These are phyloP conservation scores for Phortica okadai DNA, from an alignment of 2,888 invertebrate species.

Conservation along the genomic window DNA sequence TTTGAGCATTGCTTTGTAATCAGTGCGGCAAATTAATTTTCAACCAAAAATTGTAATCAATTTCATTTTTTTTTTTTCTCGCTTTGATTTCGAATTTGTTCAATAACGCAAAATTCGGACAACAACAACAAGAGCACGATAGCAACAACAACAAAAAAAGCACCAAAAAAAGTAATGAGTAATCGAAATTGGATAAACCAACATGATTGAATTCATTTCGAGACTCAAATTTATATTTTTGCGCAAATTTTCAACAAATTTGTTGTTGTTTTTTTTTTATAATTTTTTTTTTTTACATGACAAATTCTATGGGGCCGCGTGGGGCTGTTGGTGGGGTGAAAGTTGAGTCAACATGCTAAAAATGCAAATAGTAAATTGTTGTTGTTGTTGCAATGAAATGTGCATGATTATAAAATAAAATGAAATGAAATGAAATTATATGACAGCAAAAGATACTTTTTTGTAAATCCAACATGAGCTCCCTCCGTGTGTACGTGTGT, in stretches of 20 bases:
- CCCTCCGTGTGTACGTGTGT: background rate
- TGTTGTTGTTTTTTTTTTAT: no score
- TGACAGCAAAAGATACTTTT: background rate
- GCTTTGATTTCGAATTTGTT: background rate
- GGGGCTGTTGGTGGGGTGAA: background rate
- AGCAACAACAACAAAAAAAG: background rate
- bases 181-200: background rate
- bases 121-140: background rate
- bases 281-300: no score
- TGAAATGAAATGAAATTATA: background rate
- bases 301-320: no score
- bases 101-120: background rate
- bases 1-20: no score
- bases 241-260: background rate
- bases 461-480: background rate
- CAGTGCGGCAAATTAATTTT: no score
- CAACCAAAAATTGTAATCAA: no score
- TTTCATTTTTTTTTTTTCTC: background rate
- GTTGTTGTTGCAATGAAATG: no score
- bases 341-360: background rate
- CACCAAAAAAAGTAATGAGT: background rate
- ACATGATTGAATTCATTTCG: background rate
- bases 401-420: background rate
- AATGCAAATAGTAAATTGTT: background rate
- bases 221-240: background rate